phyloP scores from a whole-genome alignment of 2,113 vertebrate species.

The Petrocephalus zakoni region DNA sequence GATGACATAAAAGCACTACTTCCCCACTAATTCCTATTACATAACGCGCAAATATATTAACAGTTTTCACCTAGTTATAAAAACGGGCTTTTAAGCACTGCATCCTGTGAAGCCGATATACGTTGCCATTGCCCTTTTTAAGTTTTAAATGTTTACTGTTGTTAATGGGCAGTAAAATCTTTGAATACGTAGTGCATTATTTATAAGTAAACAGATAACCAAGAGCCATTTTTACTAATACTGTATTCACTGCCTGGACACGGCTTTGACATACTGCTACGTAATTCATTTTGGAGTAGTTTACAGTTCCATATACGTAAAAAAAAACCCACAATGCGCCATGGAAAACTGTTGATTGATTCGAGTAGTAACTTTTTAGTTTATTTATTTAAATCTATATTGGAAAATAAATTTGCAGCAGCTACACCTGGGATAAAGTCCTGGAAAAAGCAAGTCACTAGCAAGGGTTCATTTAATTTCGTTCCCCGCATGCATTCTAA shows the following conservation, averaged over 20 bases:
- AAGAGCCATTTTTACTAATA: background rate
- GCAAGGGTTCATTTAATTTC: background rate
- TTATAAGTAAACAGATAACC: background rate
- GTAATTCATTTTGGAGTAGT: background rate
- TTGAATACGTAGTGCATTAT: background rate
- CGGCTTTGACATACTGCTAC: background rate
- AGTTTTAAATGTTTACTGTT: background rate
- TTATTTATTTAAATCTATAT: background rate
- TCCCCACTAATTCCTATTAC: conserved; percentile 30
- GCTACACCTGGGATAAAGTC: background rate
- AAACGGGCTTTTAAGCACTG: background rate
- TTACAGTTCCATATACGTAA: background rate
- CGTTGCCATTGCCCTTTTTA: background rate
- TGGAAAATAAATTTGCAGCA: background rate
- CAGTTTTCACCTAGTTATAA: conserved; percentile 23
- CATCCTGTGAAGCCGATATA: background rate
- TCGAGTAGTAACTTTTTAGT: background rate
- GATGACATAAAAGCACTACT: background rate
- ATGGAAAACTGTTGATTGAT: background rate
- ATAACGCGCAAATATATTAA: conserved; percentile 18
- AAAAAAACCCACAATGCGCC: background rate
- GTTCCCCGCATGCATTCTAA: background rate
- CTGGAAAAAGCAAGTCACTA: background rate
- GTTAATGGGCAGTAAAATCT: background rate
- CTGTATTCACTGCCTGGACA: background rate